Conservation (phyloP, 1,140 invertebrate species). For the Pogonomyrmex barbatus region DNA sequence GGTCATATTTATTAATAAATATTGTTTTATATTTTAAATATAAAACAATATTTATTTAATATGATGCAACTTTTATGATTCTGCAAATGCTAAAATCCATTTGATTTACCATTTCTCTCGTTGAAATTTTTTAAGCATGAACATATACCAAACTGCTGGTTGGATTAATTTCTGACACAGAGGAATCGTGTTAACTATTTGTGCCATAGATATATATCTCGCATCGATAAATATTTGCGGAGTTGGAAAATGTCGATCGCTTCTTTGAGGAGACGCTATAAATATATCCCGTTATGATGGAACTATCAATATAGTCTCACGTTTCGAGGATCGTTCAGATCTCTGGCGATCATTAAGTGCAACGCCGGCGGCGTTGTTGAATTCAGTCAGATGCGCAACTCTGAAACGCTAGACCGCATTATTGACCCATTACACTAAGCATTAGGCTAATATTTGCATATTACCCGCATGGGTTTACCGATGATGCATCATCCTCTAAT, state of each 20-base stretch:
- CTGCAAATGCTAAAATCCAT: background rate
- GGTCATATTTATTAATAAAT: background rate
- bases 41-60: background rate
- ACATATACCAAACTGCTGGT: background rate
- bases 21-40: background rate
- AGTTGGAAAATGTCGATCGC: background rate
- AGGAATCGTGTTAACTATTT: conserved; percentile 1
- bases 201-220: background rate
- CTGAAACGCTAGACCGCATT: conserved; percentile 26
- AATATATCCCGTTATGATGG: background rate
- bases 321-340: conserved; percentile 1
- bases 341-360: background rate
- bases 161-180: background rate
- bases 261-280: background rate
- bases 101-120: conserved; percentile 1
- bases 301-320: background rate
- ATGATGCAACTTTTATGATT: background rate
- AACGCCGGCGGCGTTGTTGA: background rate
- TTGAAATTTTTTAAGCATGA: background rate
- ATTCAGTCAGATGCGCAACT: conserved; percentile 17
- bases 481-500: conserved; percentile 48
- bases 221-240: background rate
- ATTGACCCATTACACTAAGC: conserved; percentile 48
- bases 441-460: conserved; percentile 54
- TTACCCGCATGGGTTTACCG: conserved; percentile 11